phyloP scores from a whole-genome alignment of 2,113 vertebrate genomes.

The Marcusenius ussheri region DNA sequence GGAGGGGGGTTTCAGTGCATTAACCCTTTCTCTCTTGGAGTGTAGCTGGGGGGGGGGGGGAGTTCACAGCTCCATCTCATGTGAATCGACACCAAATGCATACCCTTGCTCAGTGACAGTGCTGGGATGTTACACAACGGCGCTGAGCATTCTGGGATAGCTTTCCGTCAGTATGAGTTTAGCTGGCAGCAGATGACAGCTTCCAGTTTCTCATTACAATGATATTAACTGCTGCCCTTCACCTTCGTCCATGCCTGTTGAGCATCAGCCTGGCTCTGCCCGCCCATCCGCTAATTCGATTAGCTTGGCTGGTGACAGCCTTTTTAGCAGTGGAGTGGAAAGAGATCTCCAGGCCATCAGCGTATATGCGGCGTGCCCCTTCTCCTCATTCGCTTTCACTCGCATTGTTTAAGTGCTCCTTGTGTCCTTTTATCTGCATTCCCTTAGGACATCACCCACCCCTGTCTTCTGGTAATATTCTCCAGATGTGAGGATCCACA shows the following conservation, averaged over 20 bases:
- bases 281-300: background rate
- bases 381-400: background rate
- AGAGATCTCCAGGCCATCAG: background rate
- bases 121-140: background rate
- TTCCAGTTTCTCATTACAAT: background rate
- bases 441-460: slow-evolving; percentile 24
- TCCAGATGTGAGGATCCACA: slow-evolving; percentile 57
- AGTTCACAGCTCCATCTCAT: background rate
- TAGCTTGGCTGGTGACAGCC: background rate
- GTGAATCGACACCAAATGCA: background rate
- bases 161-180: background rate
- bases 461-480: slow-evolving; percentile 37
- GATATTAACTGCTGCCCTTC: background rate
- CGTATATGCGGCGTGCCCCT: background rate
- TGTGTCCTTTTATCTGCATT: background rate
- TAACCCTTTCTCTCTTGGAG: background rate
- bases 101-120: background rate
- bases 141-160: background rate
- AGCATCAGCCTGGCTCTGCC: background rate
- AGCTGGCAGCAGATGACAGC: background rate
- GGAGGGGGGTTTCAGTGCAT: background rate
- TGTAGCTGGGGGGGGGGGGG: background rate
- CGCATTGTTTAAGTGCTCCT: background rate
- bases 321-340: background rate
- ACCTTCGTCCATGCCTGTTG: background rate